phyloP scores from a whole-genome alignment of 2,113 vertebrate species.

The Plotosus lineatus region DNA sequence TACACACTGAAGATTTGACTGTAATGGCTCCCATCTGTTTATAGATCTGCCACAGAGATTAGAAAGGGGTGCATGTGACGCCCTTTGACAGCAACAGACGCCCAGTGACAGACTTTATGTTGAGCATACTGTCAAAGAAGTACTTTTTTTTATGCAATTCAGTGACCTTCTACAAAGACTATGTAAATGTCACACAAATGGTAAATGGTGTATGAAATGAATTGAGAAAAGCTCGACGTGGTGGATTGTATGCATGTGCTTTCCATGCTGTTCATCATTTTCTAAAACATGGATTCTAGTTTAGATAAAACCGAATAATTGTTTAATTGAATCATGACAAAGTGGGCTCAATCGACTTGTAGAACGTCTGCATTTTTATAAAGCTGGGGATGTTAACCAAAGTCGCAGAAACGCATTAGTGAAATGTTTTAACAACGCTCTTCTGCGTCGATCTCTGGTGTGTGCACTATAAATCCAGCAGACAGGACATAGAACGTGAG shows the following conservation, averaged over 20 bases:
- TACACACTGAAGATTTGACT: constrained; percentile 67
- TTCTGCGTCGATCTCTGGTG: constrained; percentile 26
- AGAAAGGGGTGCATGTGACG: constrained; percentile 57
- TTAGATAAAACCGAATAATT: constrained; percentile 32
- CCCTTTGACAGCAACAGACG: constrained; percentile 70
- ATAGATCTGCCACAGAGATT: constrained; percentile 63
- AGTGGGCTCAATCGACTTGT: background rate
- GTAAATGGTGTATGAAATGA: constrained; percentile 63
- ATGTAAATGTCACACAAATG: constrained; percentile 32
- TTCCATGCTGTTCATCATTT: background rate
- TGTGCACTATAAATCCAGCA: constrained; percentile 54
- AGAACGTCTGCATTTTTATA: background rate
- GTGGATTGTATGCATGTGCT: constrained; percentile 37
- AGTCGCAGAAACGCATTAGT: constrained; percentile 18
- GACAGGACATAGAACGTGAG: constrained; percentile 63
- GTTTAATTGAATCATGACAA: constrained; percentile 24
- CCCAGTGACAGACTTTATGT: constrained; percentile 34
- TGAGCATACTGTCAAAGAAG: constrained; percentile 9
- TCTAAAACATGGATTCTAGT: constrained; percentile 2
- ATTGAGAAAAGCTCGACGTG: constrained; percentile 54
- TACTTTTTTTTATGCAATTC: background rate
- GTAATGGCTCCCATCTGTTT: constrained; percentile 80
- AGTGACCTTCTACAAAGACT: background rate
- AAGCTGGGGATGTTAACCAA: constrained; percentile 33
- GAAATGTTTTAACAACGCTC: constrained; percentile 16